Percentiles rank a stretch among this genome's conserved stretches.
Conservation (phyloP, 2,888 invertebrate genomes). For the Lingula anatina region DNA sequence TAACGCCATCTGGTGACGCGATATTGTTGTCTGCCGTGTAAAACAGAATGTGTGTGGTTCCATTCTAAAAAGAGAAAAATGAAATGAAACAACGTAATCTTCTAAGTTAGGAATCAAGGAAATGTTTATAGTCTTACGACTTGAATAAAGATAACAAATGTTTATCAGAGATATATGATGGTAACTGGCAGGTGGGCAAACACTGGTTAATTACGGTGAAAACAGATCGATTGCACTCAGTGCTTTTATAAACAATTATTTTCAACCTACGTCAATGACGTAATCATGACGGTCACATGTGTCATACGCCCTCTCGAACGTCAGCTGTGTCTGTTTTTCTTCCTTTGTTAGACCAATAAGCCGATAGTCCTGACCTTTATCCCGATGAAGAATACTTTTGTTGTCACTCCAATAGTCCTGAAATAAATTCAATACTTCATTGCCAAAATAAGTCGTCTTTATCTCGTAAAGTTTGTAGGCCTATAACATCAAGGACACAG, state of each 20-base stretch:
- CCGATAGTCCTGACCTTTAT: slow-evolving; percentile 36
- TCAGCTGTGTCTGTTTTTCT: slow-evolving; percentile 14
- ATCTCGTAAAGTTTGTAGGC: no score
- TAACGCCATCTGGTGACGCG: slow-evolving; percentile 11
- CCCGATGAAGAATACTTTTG: slow-evolving; percentile 27
- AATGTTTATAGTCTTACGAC: no score
- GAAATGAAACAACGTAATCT: no score
- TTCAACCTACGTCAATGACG: slow-evolving; percentile 41
- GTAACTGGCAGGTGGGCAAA: no score
- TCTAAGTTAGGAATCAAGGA: no score
- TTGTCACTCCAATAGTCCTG: slow-evolving; percentile 44
- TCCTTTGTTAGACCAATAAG: slow-evolving; percentile 18
- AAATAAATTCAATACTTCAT: slow-evolving; percentile 1
- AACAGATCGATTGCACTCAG: no score
- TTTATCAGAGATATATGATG: no score
- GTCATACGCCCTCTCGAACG: slow-evolving; percentile 34
- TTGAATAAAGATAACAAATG: no score
- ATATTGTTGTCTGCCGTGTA: slow-evolving; percentile 18
- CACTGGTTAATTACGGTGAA: no score
- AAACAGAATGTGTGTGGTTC: slow-evolving; percentile 52
- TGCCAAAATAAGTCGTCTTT: background rate
- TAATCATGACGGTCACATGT: slow-evolving; percentile 46
- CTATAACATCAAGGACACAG: no score
- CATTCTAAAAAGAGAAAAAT: slow-evolving; percentile 38
- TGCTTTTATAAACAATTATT: background rate